Conservation (phyloP, 1,140 invertebrate genomes). For the Gonatopus flavifemur region DNA sequence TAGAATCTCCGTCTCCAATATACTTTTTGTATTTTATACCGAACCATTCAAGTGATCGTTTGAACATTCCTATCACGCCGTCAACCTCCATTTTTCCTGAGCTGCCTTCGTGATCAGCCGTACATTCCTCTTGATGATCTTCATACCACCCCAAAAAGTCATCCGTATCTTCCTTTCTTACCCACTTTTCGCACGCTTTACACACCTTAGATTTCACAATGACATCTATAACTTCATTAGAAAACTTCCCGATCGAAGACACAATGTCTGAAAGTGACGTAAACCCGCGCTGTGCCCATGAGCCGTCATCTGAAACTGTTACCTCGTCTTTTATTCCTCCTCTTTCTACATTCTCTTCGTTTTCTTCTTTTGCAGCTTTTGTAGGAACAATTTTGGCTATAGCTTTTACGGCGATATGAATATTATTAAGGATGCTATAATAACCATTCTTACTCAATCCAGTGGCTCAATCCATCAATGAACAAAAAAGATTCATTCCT, state of each 20-base stretch:
- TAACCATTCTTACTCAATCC: constrained; percentile 3
- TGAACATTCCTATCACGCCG: constrained; percentile 16
- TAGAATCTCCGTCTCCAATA: too few species aligned
- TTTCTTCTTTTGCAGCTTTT: constrained; percentile 11
- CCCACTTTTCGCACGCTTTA: constrained; percentile 10
- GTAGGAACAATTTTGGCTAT: neutral
- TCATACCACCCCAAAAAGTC: neutral
- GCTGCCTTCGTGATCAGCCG: constrained; percentile 15
- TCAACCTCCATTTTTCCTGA: constrained; percentile 24
- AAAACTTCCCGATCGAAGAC: constrained; percentile 9
- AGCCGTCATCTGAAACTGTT: constrained; percentile 26
- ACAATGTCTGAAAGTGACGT: constrained; percentile 12
- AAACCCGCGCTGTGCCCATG: too few species aligned
- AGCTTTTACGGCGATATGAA: constrained; percentile 3
- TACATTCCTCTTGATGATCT: neutral
- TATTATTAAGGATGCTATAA: neutral
- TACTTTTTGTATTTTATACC: constrained; percentile 2
- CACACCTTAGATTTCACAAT: constrained; percentile 9
- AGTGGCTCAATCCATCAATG: constrained; percentile 2
- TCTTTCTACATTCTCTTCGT: constrained; percentile 7
- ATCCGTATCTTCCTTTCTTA: constrained; percentile 6
- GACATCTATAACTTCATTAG: neutral
- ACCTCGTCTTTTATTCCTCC: constrained; percentile 9
- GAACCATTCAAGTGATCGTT: constrained; percentile 7
- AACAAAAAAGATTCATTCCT: constrained; percentile 7